Conservation (phyloP, 2,888 invertebrate genomes). For the Rotaria socialis region DNA sequence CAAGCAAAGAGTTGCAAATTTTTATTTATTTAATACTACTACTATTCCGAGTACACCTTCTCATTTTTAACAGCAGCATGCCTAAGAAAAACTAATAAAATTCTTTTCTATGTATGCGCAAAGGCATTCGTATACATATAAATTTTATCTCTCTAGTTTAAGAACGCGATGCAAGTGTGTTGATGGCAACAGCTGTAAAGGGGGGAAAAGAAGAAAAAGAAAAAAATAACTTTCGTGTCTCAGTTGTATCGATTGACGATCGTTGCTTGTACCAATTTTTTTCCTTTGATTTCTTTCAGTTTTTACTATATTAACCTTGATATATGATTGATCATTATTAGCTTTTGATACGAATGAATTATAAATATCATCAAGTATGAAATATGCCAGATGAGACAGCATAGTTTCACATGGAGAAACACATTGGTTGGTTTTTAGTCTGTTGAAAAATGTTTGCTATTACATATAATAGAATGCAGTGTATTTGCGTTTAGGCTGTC, state of each 20-base stretch:
- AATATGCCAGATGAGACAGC: constrained; percentile 11
- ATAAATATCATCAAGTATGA: neutral
- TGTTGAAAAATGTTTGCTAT: neutral
- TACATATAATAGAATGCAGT: neutral
- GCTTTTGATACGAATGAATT: neutral
- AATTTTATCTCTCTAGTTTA: neutral
- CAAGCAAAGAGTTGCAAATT: neutral
- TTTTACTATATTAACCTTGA: neutral
- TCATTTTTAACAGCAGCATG: neutral
- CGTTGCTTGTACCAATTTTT: neutral
- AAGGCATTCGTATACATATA: neutral
- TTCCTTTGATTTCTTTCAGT: neutral
- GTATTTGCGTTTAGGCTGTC: neutral
- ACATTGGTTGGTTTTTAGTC: neutral
- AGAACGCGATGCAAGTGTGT: neutral
- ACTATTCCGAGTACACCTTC: neutral
- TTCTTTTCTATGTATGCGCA: neutral
- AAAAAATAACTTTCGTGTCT: neutral
- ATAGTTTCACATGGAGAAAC: neutral
- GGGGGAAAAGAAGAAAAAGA: neutral
- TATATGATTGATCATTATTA: constrained; percentile 23
- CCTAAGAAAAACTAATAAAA: neutral
- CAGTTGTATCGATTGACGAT: neutral
- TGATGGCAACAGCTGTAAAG: constrained; percentile 4
- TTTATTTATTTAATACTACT: neutral